Evolutionary conservation across 2,797 vertebrate genomes (phyloP).

Genomic region (Capromys pilorides): DNA sequence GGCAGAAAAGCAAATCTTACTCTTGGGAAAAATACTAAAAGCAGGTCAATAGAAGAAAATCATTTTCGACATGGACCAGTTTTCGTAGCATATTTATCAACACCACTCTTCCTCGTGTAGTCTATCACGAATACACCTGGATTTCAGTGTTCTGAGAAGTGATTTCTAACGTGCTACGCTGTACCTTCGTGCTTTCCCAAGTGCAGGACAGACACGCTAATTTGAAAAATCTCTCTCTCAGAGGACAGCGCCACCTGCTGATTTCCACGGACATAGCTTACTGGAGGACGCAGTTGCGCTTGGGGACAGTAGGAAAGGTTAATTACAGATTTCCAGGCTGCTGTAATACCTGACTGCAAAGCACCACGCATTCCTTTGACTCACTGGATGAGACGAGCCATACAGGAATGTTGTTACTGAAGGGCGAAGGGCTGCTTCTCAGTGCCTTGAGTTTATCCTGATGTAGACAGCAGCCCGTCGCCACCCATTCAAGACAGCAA

Average conservation of each 20-base stretch:
- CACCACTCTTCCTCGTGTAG: not conserved
- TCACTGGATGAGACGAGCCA: not conserved
- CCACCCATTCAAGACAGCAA: not conserved
- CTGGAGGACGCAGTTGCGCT: not conserved
- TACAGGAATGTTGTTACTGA: conserved; percentile 46
- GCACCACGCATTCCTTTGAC: not conserved
- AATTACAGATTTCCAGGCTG: conserved; percentile 40
- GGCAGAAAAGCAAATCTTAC: conserved; percentile 14
- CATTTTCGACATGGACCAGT: conserved; percentile 7
- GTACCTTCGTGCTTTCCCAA: not conserved
- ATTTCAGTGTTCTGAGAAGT: not conserved
- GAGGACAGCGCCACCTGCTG: conserved; percentile 80
- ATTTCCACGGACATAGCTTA: conserved; percentile 1
- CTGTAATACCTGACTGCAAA: not conserved
- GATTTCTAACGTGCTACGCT: not conserved
- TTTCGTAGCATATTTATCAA: not conserved
- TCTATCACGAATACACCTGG: not conserved
- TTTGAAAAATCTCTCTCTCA: conserved; percentile 1
- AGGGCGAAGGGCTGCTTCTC: conserved; percentile 33
- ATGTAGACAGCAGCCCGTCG: not conserved
- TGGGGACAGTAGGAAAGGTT: not conserved
- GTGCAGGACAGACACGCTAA: not conserved
- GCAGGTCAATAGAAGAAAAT: conserved; percentile 19
- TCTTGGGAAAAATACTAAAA: conserved; percentile 36
- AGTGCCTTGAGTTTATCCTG: conserved; percentile 24